These are phyloP conservation scores for Nasonia oneida DNA, from an alignment of 2,888 invertebrate genomes.

Conservation along the genomic window DNA sequence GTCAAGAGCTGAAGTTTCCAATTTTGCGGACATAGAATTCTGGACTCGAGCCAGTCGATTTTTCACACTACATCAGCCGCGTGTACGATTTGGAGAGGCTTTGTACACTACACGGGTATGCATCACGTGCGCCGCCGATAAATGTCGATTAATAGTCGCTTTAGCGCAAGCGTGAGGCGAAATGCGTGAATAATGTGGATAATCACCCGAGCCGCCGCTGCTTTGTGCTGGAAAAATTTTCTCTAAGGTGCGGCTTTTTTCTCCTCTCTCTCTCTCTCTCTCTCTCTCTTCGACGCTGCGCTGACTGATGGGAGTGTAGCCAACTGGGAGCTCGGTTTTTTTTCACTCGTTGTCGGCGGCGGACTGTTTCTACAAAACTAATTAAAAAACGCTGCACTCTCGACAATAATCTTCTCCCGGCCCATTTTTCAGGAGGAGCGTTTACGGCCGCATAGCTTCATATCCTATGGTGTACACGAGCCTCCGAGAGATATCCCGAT, in stretches of 20 bases:
- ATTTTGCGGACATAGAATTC: background rate
- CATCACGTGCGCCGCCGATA: constrained; percentile 19
- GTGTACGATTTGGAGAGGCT: too few relatives aligned
- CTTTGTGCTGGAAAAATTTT: constrained; percentile 21
- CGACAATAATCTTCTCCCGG: background rate
- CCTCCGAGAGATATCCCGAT: constrained; percentile 18
- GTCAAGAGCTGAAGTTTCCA: background rate
- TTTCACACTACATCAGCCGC: background rate
- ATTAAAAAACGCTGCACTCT: background rate
- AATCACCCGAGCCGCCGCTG: constrained; percentile 5
- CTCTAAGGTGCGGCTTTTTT: background rate
- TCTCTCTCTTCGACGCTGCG: too few relatives aligned
- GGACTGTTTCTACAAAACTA: background rate
- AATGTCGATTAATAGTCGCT: constrained; percentile 47
- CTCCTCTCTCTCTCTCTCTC: too few relatives aligned
- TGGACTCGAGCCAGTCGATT: background rate
- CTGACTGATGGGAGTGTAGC: too few relatives aligned
- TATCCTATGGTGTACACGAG: background rate
- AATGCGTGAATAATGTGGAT: constrained; percentile 47
- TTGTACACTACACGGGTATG: background rate
- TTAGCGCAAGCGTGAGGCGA: background rate
- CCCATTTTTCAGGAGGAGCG: background rate
- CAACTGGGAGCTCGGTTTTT: too few relatives aligned
- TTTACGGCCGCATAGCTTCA: too few relatives aligned
- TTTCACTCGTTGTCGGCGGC: too few relatives aligned